A percentile compares a stretch with the other conserved stretches of the same genome.
These are phyloP conservation scores for Drosophila macrospina DNA, from an alignment of 2,888 invertebrate species.

Conservation along the genomic window DNA sequence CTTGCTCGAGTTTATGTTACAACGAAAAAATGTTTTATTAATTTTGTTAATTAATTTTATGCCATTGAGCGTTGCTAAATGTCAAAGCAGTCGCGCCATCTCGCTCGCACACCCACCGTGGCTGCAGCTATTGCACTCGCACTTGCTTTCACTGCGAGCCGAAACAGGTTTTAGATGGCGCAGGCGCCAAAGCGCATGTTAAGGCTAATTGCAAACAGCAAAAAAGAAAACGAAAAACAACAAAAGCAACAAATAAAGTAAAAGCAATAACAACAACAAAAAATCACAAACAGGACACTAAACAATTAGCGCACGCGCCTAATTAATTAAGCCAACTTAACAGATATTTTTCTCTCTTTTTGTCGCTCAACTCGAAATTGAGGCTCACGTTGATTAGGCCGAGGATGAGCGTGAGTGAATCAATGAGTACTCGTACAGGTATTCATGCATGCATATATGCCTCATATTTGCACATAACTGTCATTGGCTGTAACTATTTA, in stretches of 20 bases:
- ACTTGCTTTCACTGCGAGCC: slow-evolving; percentile 30
- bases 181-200: slow-evolving; percentile 79
- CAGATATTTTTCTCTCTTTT: background rate
- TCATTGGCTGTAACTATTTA: slow-evolving; percentile 73
- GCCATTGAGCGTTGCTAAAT: slow-evolving; percentile 68
- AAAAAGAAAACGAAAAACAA: slow-evolving; percentile 27
- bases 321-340: slow-evolving; percentile 62
- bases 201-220: slow-evolving; percentile 67
- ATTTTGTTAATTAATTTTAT: slow-evolving; percentile 77
- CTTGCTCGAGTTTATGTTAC: slow-evolving; percentile 38
- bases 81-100: slow-evolving; percentile 56
- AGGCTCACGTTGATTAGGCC: slow-evolving; percentile 21
- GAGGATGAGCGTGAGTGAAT: slow-evolving; percentile 13
- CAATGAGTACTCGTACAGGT: slow-evolving; percentile 14
- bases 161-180: slow-evolving; percentile 63
- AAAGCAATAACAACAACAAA: slow-evolving; percentile 24
- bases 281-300: slow-evolving; percentile 49
- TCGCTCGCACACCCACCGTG: background rate
- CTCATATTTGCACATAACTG: slow-evolving; percentile 59
- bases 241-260: slow-evolving; percentile 6
- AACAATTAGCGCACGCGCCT: slow-evolving; percentile 69
- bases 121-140: slow-evolving; percentile 9
- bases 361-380: slow-evolving; percentile 18
- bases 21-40: slow-evolving; percentile 76
- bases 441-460: slow-evolving; percentile 20